Evolutionary conservation across 2,888 invertebrate genomes (phyloP).

Genomic region (Drosophila neotestacea): DNA sequence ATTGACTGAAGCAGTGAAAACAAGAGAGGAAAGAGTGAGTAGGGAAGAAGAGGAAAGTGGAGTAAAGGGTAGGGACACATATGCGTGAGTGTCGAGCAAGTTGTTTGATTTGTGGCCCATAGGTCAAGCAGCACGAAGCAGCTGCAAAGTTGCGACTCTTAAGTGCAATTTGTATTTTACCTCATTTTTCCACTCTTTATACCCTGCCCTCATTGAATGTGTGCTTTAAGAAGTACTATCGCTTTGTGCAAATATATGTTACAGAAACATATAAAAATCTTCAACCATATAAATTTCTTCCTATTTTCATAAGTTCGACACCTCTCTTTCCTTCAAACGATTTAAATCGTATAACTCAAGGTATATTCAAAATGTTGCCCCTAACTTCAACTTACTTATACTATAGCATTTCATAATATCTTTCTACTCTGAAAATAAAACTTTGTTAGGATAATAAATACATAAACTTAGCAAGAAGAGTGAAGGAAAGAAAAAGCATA

Average conservation of each 20-base stretch:
- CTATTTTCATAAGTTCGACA: no score
- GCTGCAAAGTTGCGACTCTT: constrained; percentile 30
- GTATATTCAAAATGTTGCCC: not conserved
- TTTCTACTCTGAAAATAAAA: not conserved
- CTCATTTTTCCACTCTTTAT: not conserved
- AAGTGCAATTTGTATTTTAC: constrained; percentile 7
- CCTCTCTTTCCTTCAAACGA: no score
- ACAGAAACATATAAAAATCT: not conserved
- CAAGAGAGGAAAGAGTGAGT: not conserved
- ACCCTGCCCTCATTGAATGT: not conserved
- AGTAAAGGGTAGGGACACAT: not conserved
- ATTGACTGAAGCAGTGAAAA: not conserved
- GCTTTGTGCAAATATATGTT: not conserved
- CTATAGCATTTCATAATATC: not conserved
- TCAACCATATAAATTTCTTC: no score
- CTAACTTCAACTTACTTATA: not conserved
- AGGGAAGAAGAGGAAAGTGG: not conserved
- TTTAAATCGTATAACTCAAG: no score
- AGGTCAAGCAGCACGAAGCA: constrained; percentile 36
- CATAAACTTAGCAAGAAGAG: no score
- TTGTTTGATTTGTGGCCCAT: constrained; percentile 53
- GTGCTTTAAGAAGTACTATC: not conserved
- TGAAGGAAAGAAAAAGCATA: no score
- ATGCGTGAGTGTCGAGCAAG: constrained; percentile 14
- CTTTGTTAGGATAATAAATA: no score